Percentiles rank a stretch among this genome's conserved stretches.
phyloP scores from a whole-genome alignment of 1,140 invertebrate species.

The Apis dorsata region DNA sequence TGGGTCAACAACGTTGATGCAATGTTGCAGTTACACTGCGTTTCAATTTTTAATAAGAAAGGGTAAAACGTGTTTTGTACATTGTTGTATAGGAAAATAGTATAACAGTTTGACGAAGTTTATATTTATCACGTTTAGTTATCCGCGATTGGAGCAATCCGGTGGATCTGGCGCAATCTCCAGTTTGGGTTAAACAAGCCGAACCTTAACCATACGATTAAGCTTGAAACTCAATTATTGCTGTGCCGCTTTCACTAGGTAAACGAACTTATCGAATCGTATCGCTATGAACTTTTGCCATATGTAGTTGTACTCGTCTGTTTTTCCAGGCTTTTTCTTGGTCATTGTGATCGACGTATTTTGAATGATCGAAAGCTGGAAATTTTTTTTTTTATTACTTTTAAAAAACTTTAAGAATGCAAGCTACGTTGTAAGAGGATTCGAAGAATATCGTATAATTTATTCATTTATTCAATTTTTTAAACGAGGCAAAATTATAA shows the following conservation, averaged over 20 bases:
- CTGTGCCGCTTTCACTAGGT: constrained; percentile 30
- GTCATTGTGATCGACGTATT: neutral
- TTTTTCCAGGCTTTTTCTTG: constrained; percentile 32
- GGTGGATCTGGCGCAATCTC: constrained; percentile 21
- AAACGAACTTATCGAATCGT: constrained; percentile 34
- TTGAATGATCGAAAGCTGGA: too few species aligned
- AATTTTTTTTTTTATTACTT: too few species aligned
- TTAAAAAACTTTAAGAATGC: too few species aligned
- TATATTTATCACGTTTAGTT: constrained; percentile 34
- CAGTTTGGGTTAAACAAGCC: constrained; percentile 33
- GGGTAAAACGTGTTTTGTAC: neutral
- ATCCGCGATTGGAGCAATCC: neutral
- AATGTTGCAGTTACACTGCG: neutral
- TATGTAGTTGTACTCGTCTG: constrained; percentile 18
- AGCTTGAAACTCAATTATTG: constrained; percentile 48
- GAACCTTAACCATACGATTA: constrained; percentile 43
- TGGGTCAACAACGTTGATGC: neutral
- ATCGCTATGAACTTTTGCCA: constrained; percentile 23
- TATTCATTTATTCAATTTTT: too few species aligned
- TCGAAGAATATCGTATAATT: too few species aligned
- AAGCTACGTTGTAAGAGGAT: too few species aligned
- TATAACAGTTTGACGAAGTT: neutral
- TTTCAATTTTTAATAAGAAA: too few species aligned
- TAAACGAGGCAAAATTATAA: too few species aligned
- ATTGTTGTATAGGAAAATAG: constrained; percentile 1